These are phyloP conservation scores for Drosophila recens DNA, from an alignment of 2,888 invertebrate genomes.

Conservation along the genomic window DNA sequence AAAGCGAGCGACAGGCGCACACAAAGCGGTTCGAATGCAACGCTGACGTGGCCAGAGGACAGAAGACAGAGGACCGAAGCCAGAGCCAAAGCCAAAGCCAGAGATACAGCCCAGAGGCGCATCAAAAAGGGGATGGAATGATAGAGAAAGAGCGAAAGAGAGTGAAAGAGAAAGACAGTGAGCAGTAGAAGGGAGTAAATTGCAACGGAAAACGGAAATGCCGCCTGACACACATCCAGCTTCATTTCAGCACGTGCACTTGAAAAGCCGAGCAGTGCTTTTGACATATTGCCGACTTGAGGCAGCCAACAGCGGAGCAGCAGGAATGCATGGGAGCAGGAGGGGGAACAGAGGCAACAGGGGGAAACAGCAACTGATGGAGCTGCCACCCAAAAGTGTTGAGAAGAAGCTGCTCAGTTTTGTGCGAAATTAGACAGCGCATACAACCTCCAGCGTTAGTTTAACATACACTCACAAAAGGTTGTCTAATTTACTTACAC, in stretches of 20 bases:
- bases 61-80: slow-evolving; percentile 5
- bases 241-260: slow-evolving; percentile 78
- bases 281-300: slow-evolving; percentile 64
- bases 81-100: slow-evolving; percentile 12
- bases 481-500: not conserved
- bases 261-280: slow-evolving; percentile 67
- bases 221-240: slow-evolving; percentile 74
- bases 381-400: slow-evolving; percentile 8
- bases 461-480: slow-evolving; percentile 13
- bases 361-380: slow-evolving; percentile 18
- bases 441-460: slow-evolving; percentile 55
- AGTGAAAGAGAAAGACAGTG: not conserved
- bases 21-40: slow-evolving; percentile 46
- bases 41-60: slow-evolving; percentile 30
- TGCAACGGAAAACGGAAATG: slow-evolving; percentile 47
- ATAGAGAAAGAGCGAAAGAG: not conserved
- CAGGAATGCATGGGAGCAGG: not conserved
- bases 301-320: not conserved
- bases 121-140: not conserved
- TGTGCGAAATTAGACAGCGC: slow-evolving; percentile 73
- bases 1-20: slow-evolving; percentile 74
- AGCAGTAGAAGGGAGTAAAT: not conserved
- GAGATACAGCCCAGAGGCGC: slow-evolving; percentile 2
- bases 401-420: slow-evolving; percentile 48
- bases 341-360: not conserved